Evolutionary conservation across 1,140 invertebrate genomes (phyloP), one percentile per base, ranked within the genome.

Genomic region (Euwallacea similis): DNA sequence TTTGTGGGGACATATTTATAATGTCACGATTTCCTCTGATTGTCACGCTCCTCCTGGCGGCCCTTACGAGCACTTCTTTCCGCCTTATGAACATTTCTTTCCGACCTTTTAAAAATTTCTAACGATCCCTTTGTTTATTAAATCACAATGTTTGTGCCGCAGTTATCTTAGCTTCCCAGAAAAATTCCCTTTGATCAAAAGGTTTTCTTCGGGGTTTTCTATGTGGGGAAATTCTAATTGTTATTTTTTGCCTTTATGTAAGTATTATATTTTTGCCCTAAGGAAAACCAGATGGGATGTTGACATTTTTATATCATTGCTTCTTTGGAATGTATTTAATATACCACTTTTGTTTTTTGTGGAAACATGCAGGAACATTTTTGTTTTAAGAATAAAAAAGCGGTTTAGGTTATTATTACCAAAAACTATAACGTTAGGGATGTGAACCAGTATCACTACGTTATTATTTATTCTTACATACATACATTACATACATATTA

Each of bases 1-100:
- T 72, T 72, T 67, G 70, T 42, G 53, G 61, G 58, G 71, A 67
- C 71, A 72, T 72, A 72, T 72, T 72, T 72, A 72, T 72, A 72
- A 67, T 54, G 66, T 72, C 64, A 63, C 56, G 56, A 33, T 50
- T 68, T 66, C 21, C 66, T 72, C 63, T 56, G 69, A 58, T 71
- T 63, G 68, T 70, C 68, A 71, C 69, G 62, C 50, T 66, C 65
- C 43, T 71, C 41, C 21, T 46, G 55, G 13, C 63, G 63, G 43
- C 54, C 55, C 55, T 59, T 59, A 58, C 43, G 56, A 59, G 54
- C 44, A 67, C 55, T 67, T 58, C 65, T 67, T 67, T 67, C 42
- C 56, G 55, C 65, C 44, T 65, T 61, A 58, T 58, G 55, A 58
- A 21, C 55, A 58, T 58, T 58, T 16, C 13, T 33, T 58, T 58